Conservation (phyloP, 2,888 invertebrate genomes). For the Volucella zonaria region DNA sequence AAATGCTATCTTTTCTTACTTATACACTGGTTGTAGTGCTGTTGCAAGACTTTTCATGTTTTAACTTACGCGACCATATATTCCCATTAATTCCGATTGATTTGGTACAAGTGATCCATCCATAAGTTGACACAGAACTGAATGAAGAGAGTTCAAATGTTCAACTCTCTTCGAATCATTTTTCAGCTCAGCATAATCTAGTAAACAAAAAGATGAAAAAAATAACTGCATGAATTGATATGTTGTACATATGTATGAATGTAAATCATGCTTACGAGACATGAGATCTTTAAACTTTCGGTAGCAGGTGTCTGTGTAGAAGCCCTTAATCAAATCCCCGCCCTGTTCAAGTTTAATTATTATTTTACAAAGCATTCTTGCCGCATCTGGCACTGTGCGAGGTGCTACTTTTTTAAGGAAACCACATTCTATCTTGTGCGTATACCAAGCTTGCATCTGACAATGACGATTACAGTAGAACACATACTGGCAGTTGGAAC, state of each 20-base stretch:
- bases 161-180: constrained; percentile 89
- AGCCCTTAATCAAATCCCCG: constrained; percentile 87
- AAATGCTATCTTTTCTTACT: too few relatives aligned
- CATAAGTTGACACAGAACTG: constrained; percentile 89
- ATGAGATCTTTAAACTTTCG: constrained; percentile 93
- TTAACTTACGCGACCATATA: constrained; percentile 91
- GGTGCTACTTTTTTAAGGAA: constrained; percentile 89
- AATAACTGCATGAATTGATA: neutral
- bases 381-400: constrained; percentile 90
- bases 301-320: constrained; percentile 87
- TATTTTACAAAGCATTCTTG: constrained; percentile 90
- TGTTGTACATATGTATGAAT: neutral
- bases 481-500: constrained; percentile 92
- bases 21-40: too few relatives aligned
- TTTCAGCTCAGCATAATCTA: constrained; percentile 93
- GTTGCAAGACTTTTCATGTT: too few relatives aligned
- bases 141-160: constrained; percentile 89
- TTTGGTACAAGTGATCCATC: constrained; percentile 87
- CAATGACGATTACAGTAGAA: constrained; percentile 92
- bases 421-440: constrained; percentile 92
- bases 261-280: constrained; percentile 89
- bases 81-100: constrained; percentile 89
- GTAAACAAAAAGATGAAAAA: constrained; percentile 45
- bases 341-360: constrained; percentile 86
- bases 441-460: constrained; percentile 91